Conservation (phyloP, 2,113 vertebrate species). For the Vanacampus margaritifer region DNA sequence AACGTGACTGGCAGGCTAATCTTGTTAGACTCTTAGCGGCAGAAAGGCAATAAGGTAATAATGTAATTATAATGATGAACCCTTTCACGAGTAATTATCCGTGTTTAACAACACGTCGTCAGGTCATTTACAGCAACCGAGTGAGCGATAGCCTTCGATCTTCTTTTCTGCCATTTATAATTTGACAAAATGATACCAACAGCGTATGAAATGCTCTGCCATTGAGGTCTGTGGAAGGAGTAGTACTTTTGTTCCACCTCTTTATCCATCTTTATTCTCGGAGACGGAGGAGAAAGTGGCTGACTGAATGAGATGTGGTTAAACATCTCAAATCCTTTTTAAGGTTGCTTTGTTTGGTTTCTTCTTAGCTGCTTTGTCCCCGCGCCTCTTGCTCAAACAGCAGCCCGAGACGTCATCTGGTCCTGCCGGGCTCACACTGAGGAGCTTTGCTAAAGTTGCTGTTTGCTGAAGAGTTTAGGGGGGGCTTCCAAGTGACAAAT, state of each 20-base stretch:
- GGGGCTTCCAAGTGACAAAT: slow-evolving; percentile 58
- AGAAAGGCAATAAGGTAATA: slow-evolving; percentile 58
- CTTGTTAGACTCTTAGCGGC: slow-evolving; percentile 61
- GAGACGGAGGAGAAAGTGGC: slow-evolving; percentile 31
- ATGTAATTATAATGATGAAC: slow-evolving; percentile 63
- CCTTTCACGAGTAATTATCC: slow-evolving; percentile 67
- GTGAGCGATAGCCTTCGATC: slow-evolving; percentile 41
- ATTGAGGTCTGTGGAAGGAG: slow-evolving; percentile 7
- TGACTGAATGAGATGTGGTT: slow-evolving; percentile 56
- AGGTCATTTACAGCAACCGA: slow-evolving; percentile 49
- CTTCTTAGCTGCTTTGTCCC: slow-evolving; percentile 69
- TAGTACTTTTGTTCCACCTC: slow-evolving; percentile 17
- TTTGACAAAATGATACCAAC: slow-evolving; percentile 28
- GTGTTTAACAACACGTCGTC: slow-evolving; percentile 61
- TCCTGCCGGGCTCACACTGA: slow-evolving; percentile 33
- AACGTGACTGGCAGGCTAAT: slow-evolving; percentile 68
- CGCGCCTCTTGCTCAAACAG: slow-evolving; percentile 56
- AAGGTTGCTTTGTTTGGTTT: slow-evolving; percentile 66
- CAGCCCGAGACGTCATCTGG: slow-evolving; percentile 44
- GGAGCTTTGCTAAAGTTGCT: slow-evolving; percentile 61
- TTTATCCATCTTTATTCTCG: slow-evolving; percentile 16
- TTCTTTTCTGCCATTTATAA: slow-evolving; percentile 30
- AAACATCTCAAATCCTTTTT: slow-evolving; percentile 59
- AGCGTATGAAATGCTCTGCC: slow-evolving; percentile 1
- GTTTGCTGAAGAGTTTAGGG: slow-evolving; percentile 72